A percentile compares a stretch with the other conserved stretches of the same genome.
Conservation (phyloP, 2,797 vertebrate genomes). For the Synaphobranchus kaupii region DNA sequence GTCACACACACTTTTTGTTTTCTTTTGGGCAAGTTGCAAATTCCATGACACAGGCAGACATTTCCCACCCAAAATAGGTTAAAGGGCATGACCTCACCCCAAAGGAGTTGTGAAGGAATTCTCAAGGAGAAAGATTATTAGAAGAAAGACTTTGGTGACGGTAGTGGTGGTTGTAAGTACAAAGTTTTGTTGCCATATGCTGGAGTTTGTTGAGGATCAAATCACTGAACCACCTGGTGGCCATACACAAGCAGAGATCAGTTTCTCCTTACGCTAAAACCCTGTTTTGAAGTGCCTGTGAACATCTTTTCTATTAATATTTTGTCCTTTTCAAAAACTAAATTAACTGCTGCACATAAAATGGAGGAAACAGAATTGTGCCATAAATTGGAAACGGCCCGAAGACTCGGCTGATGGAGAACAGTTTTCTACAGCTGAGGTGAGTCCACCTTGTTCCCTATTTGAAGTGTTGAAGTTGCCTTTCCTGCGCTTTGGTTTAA, state of each 20-base stretch:
- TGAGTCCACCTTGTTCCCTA: background rate
- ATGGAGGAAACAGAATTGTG: background rate
- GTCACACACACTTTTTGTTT: no score
- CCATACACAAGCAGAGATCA: background rate
- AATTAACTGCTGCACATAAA: no score
- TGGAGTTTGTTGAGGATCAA: background rate
- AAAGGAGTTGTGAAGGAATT: no score
- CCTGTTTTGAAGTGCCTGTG: no score
- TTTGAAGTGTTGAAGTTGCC: background rate
- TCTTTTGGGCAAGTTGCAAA: no score
- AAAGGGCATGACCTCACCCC: no score
- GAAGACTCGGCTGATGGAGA: background rate
- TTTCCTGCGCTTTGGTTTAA: background rate
- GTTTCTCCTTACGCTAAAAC: background rate
- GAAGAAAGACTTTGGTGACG: background rate
- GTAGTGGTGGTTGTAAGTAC: background rate
- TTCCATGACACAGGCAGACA: no score
- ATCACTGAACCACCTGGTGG: background rate
- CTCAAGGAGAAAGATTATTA: background rate
- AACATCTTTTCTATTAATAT: no score
- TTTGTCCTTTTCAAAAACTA: no score
- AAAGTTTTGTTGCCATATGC: background rate
- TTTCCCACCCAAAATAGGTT: no score
- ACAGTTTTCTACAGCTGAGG: background rate
- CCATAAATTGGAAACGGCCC: background rate